Conservation (phyloP, 2,797 vertebrate species). For the Chelon auratus region DNA sequence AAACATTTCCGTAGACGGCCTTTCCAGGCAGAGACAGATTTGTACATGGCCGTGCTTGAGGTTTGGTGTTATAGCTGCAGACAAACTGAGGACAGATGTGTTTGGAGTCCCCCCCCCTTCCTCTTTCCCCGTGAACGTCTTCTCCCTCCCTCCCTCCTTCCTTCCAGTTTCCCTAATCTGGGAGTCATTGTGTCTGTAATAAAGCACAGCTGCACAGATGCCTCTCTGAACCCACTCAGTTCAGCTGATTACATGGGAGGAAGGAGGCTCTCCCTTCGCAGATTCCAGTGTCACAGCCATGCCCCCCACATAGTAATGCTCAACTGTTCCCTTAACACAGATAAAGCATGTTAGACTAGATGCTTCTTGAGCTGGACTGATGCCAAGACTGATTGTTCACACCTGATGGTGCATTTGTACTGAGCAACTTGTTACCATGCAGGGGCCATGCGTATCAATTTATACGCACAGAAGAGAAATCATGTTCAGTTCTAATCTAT, state of each 20-base stretch:
- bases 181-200: constrained; percentile 84
- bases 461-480: constrained; percentile 19
- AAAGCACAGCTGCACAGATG: constrained; percentile 84
- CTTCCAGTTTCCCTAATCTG: constrained; percentile 79
- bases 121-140: constrained; percentile 34
- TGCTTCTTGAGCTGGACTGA: constrained; percentile 45
- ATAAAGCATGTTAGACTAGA: constrained; percentile 58
- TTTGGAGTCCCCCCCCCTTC: constrained; percentile 58
- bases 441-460: constrained; percentile 23
- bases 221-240: constrained; percentile 75
- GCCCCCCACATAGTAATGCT: constrained; percentile 60
- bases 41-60: constrained; percentile 78
- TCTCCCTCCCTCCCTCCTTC: constrained; percentile 45
- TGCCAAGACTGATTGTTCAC: constrained; percentile 69
- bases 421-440: constrained; percentile 22
- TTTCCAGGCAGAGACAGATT: constrained; percentile 78
- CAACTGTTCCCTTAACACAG: constrained; percentile 55
- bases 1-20: constrained; percentile 77
- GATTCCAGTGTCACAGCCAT: constrained; percentile 62
- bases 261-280: constrained; percentile 55
- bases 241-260: constrained; percentile 79
- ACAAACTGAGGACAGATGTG: constrained; percentile 86
- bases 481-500: not conserved
- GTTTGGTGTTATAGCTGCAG: constrained; percentile 78
- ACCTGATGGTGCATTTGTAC: constrained; percentile 58